Conservation (phyloP, 2,113 vertebrate species). For the Sebastes schlegelii region DNA sequence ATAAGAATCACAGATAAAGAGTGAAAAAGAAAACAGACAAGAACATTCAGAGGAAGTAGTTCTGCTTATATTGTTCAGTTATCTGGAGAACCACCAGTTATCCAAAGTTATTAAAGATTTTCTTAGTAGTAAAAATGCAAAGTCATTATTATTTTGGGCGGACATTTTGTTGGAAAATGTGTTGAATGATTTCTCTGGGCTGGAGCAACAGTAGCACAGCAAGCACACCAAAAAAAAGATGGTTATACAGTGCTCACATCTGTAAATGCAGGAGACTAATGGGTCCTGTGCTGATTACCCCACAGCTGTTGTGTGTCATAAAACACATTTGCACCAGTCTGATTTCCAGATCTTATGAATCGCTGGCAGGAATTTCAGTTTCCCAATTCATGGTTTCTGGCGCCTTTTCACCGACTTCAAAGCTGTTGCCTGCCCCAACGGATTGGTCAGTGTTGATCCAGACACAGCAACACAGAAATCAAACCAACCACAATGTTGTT, state of each 20-base stretch:
- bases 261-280: conserved; percentile 15
- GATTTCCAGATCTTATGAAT: conserved; percentile 21
- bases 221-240: not conserved
- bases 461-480: not conserved
- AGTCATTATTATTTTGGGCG: not conserved
- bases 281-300: conserved; percentile 14
- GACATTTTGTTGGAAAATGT: not conserved
- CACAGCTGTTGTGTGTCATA: conserved; percentile 22
- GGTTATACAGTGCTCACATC: conserved; percentile 4
- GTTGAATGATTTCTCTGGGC: not conserved
- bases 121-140: not conserved
- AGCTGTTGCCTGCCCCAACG: not conserved
- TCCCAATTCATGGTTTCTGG: not conserved
- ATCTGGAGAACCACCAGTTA: not conserved
- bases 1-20: not conserved
- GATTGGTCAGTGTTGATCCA: not conserved
- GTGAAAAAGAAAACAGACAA: not conserved
- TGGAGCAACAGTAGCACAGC: not conserved
- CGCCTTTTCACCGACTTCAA: not conserved
- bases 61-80: not conserved
- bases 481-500: not conserved
- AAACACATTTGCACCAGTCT: not conserved
- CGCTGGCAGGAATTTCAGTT: not conserved
- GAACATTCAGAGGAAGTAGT: not conserved
- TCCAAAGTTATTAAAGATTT: not conserved